phyloP scores from a whole-genome alignment of 2,888 invertebrate genomes.

The Leuctra nigra region DNA sequence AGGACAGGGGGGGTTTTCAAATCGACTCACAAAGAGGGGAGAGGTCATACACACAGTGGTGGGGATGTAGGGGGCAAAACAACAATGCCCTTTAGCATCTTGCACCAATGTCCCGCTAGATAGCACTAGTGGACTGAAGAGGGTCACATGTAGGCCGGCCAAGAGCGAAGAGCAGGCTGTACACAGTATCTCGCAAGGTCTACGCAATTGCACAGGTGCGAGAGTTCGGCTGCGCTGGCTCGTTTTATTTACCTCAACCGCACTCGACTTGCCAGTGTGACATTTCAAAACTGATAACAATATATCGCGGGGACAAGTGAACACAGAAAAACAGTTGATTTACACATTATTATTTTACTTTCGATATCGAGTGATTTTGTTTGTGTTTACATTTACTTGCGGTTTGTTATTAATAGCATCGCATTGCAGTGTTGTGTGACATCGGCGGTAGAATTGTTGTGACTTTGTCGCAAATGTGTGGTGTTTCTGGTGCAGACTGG shows the following conservation, averaged over 20 bases:
- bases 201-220: constrained; percentile 15
- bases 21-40: too few relatives aligned
- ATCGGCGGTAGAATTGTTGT: background rate
- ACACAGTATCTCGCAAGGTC: background rate
- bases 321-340: too few relatives aligned
- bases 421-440: background rate
- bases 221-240: background rate
- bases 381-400: background rate
- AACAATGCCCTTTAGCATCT: background rate
- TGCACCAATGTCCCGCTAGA: constrained; percentile 1
- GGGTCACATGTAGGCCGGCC: background rate
- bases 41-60: background rate
- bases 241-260: too few relatives aligned
- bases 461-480: background rate
- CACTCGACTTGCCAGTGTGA: too few relatives aligned
- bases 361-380: too few relatives aligned
- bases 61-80: background rate
- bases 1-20: too few relatives aligned
- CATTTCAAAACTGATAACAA: too few relatives aligned
- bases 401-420: background rate
- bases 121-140: constrained; percentile 5
- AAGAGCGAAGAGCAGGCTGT: background rate
- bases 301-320: too few relatives aligned
- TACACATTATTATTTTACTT: too few relatives aligned
- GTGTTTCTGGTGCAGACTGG: background rate